Base-by-base conservation (phyloP, 1,140 invertebrate species). In the Achatina immaculata region DNA sequence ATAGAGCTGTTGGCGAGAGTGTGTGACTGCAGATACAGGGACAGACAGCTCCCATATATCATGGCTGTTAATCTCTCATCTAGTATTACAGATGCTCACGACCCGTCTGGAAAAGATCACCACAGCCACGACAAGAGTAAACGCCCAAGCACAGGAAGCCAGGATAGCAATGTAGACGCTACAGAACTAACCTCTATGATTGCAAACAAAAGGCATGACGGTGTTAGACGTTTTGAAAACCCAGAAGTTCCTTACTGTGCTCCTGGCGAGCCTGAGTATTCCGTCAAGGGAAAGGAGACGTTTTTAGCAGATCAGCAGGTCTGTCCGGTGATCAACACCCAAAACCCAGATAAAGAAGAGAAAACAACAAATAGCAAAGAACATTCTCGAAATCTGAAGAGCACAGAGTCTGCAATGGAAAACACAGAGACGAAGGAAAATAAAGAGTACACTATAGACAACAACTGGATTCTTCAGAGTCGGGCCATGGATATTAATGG, bases 1-100 rank as follows among this genome's bases (percentile, higher is more conserved):
- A 65, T 90, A 66, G 87, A 90, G 78, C 84, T 90, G 36, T 78
- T 90, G 19, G 82, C 83, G 16, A 82, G 80, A 68, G 85, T 88
- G 40, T 88, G 87, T 79, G 84, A 88, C 58, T 83, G 84, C 66
- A 83, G 77, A 24, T 72, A 82, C 55, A 45, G 68, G 19, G 76
- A 81, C 34, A 81, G 74, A 42, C 72, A 81, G 34, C 78, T 72
- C 0, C 72, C 79, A n/a, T 51, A 69, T 24, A 66, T 69, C 43
- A 43, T 66, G 38, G 55, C 81, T 9, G 48, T 73, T 42, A 51
- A 55, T 1, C 7, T 34, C 7, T 43, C 38, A 40, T 62, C 9
- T 24, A 40, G 48, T 38, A 31, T 28, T 14, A 28, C 28, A 42
- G 9, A 24, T 48, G 24, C 16, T 19, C 16, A 2, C 14, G 9